phyloP scores from a whole-genome alignment of 1,140 invertebrate genomes.

The Drosophila bocqueti region DNA sequence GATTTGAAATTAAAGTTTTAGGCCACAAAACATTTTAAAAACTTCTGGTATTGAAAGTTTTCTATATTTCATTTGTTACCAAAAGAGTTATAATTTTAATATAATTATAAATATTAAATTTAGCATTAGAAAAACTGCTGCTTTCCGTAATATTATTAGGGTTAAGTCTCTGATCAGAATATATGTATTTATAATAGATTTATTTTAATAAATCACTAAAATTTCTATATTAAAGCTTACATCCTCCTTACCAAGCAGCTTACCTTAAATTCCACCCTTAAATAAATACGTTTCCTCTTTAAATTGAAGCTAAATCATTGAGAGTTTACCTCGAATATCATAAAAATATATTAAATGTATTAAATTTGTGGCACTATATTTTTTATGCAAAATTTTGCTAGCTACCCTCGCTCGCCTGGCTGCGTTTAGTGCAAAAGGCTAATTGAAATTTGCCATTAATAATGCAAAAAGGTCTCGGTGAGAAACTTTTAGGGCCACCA shows the following conservation, averaged over 20 bases:
- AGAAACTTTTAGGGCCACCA: slow-evolving; percentile 74
- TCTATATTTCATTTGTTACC: no score
- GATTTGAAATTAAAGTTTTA: not conserved
- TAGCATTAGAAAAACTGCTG: not conserved
- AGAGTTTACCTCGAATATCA: no score
- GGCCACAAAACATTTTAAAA: not conserved
- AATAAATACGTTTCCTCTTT: no score
- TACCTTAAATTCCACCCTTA: not conserved
- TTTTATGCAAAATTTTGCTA: slow-evolving; percentile 17
- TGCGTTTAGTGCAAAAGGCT: slow-evolving; percentile 78
- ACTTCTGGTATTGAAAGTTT: no score
- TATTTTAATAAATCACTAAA: not conserved
- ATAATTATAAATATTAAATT: no score
- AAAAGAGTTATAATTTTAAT: no score
- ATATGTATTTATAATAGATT: not conserved
- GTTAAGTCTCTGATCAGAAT: not conserved
- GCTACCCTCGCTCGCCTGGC: slow-evolving; percentile 50
- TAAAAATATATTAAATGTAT: not conserved
- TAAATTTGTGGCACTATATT: not conserved
- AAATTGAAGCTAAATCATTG: not conserved
- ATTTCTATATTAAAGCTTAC: not conserved
- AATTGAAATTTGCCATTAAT: slow-evolving; percentile 82
- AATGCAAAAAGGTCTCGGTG: slow-evolving; percentile 80
- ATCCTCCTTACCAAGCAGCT: not conserved
- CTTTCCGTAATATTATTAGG: not conserved